Conservation (phyloP, 2,797 vertebrate genomes). For the Hydrocynus forskahlii region DNA sequence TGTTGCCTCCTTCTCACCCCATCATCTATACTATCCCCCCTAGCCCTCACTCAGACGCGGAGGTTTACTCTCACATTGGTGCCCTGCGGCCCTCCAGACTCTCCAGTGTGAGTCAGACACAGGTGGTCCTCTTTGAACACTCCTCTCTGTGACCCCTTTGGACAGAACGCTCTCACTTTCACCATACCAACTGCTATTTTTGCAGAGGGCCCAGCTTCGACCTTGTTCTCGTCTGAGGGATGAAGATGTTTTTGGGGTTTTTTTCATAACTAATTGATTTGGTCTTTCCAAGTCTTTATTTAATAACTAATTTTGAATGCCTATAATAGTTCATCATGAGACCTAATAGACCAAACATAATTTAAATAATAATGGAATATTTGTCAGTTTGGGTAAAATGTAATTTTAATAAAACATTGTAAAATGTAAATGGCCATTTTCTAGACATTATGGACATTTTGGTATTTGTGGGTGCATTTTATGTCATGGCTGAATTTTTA, state of each 20-base stretch:
- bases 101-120: slow-evolving; percentile 71
- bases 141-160: slow-evolving; percentile 64
- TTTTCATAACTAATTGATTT: background rate
- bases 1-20: slow-evolving; percentile 59
- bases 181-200: slow-evolving; percentile 7
- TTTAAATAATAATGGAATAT: background rate
- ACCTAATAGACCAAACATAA: background rate
- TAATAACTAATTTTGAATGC: too few species aligned
- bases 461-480: background rate
- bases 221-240: background rate
- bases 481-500: background rate
- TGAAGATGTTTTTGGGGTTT: background rate
- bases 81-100: slow-evolving; percentile 68
- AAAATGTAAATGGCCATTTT: background rate
- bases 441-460: background rate
- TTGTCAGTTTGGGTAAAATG: background rate
- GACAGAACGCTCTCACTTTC: slow-evolving; percentile 7
- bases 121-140: slow-evolving; percentile 82
- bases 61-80: slow-evolving; percentile 77
- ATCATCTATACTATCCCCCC: slow-evolving; percentile 71
- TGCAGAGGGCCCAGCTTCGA: background rate
- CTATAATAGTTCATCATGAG: background rate
- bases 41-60: slow-evolving; percentile 76
- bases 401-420: background rate
- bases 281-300: background rate